These are phyloP conservation scores for Abscondita cerata DNA, from an alignment of 2,888 invertebrate species.

Conservation along the genomic window DNA sequence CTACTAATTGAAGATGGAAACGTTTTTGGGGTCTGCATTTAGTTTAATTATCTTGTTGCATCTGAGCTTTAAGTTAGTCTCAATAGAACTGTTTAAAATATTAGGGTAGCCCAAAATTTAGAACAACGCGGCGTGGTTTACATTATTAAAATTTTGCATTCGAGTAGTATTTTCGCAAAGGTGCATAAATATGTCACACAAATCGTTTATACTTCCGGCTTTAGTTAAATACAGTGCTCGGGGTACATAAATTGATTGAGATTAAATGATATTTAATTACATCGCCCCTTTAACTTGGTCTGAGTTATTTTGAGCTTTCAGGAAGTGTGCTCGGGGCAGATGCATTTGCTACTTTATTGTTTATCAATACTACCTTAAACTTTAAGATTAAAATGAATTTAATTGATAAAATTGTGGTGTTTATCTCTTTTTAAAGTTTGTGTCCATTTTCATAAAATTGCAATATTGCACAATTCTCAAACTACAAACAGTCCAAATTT, in stretches of 20 bases:
- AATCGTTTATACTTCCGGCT: conserved; percentile 39
- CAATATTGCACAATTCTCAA: too few relatives aligned
- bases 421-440: too few relatives aligned
- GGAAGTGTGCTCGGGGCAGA: conserved; percentile 24
- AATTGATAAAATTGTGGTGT: too few relatives aligned
- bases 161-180: conserved; percentile 31
- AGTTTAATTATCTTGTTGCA: too few relatives aligned
- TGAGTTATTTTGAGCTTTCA: conserved; percentile 30
- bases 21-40: too few relatives aligned
- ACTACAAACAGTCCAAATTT: too few relatives aligned
- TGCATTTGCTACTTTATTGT: conserved; percentile 22
- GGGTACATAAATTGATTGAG: conserved; percentile 45
- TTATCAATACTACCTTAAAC: too few relatives aligned
- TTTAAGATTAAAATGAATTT: too few relatives aligned
- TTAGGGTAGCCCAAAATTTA: too few relatives aligned
- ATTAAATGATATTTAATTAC: conserved; percentile 49
- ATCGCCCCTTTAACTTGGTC: conserved; percentile 32
- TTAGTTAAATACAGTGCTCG: conserved; percentile 33
- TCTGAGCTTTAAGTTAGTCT: too few relatives aligned
- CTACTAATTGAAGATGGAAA: background rate
- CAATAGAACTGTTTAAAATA: too few relatives aligned
- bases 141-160: conserved; percentile 33
- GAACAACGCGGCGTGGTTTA: conserved; percentile 11
- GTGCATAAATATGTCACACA: conserved; percentile 40
- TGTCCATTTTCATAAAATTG: too few relatives aligned